Conservation (phyloP, 2,888 invertebrate species). For the Netelia melanura region DNA sequence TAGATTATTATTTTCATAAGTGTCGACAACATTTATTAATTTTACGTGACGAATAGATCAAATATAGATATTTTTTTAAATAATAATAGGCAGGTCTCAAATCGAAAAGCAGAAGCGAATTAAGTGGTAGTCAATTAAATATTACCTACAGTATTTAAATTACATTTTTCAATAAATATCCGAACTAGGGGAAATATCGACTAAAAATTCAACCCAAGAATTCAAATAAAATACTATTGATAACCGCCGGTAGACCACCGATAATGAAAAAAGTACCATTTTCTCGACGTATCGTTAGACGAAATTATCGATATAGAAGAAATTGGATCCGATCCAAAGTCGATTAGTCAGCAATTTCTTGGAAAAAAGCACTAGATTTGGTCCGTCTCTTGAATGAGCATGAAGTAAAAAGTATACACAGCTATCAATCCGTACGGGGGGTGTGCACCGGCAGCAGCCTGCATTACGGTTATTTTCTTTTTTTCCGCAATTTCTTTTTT, state of each 20-base stretch:
- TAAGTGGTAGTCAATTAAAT: neutral
- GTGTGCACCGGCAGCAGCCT: neutral
- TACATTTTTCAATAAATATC: neutral
- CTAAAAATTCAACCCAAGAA: neutral
- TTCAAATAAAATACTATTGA: neutral
- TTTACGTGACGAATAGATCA: too few species aligned
- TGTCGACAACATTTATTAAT: too few species aligned
- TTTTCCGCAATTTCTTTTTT: neutral
- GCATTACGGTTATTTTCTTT: neutral
- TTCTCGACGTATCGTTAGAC: conserved; percentile 35
- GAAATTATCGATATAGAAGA: conserved; percentile 31
- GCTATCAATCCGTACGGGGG: neutral
- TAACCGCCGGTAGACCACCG: neutral
- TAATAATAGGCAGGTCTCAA: too few species aligned
- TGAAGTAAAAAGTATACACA: neutral
- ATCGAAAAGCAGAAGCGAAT: too few species aligned
- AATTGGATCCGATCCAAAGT: conserved; percentile 40
- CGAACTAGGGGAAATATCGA: neutral
- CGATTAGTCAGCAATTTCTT: conserved; percentile 27
- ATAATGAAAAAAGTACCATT: conserved; percentile 10
- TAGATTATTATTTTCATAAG: neutral
- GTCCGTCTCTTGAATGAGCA: neutral
- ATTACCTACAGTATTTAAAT: neutral
- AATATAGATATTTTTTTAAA: too few species aligned
- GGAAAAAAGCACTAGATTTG: neutral